A percentile compares a stretch with the other conserved stretches of the same genome.
phyloP scores from a whole-genome alignment of 1,140 invertebrate species.

The Diploscapter pachys region DNA sequence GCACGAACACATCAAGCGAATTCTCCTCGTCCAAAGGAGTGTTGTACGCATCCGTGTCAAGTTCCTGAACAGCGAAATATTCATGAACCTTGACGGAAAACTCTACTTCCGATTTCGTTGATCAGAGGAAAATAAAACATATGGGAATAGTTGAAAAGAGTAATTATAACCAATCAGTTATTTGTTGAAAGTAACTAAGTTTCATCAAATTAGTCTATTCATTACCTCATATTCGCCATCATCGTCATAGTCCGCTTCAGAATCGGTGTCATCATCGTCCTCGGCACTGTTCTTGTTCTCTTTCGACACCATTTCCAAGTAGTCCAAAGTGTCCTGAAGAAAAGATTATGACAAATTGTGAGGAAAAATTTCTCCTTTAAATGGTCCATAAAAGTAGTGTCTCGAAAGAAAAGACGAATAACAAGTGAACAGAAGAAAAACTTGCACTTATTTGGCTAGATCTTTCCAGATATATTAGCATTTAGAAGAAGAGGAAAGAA shows the following conservation, averaged over 20 bases:
- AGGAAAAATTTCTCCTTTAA: no score
- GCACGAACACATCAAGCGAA: constrained; percentile 26
- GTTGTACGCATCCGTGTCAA: constrained; percentile 39
- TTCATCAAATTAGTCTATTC: neutral
- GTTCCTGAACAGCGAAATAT: constrained; percentile 29
- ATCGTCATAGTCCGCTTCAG: constrained; percentile 25
- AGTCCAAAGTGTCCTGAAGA: constrained; percentile 12
- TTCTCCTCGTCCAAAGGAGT: constrained; percentile 38
- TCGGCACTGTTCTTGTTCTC: neutral
- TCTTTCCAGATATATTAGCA: no score
- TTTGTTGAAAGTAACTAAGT: no score
- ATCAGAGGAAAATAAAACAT: no score
- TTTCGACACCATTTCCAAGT: constrained; percentile 30
- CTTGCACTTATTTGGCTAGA: no score
- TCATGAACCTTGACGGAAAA: neutral
- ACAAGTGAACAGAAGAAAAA: no score
- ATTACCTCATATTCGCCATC: constrained; percentile 23
- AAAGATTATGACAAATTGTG: neutral
- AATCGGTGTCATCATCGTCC: constrained; percentile 19
- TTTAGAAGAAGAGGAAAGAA: no score
- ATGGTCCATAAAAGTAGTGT: no score
- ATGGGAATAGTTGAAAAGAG: no score
- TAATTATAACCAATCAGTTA: no score
- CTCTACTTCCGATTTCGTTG: no score
- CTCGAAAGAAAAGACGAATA: no score